Evolutionary conservation across 2,113 vertebrate genomes (phyloP).

Genomic region (Hippolais icterina): DNA sequence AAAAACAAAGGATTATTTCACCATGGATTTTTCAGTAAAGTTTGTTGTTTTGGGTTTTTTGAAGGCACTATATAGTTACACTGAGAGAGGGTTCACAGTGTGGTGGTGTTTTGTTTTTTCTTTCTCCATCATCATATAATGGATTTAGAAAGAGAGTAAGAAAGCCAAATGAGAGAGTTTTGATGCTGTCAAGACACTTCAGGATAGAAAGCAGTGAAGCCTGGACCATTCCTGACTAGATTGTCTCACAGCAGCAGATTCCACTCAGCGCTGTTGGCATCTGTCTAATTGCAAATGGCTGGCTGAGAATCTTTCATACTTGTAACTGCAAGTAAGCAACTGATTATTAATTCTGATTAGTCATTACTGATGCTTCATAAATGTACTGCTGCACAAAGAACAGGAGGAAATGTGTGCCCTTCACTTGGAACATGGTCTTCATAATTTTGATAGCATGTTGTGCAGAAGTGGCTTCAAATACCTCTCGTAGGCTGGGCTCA

Average conservation of each 20-base stretch:
- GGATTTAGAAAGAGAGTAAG: neutral
- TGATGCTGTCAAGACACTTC: neutral
- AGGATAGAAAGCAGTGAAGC: neutral
- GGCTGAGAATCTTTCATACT: neutral
- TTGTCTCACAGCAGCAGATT: neutral
- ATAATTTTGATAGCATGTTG: conserved; percentile 68
- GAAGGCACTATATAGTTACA: neutral
- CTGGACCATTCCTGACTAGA: neutral
- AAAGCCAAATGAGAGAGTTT: neutral
- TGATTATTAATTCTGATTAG: conserved; percentile 47
- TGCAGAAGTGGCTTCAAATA: conserved; percentile 77
- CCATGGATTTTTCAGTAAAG: neutral
- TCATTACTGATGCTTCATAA: conserved; percentile 23
- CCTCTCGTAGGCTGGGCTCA: conserved; percentile 71
- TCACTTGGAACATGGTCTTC: neutral
- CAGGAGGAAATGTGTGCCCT: neutral
- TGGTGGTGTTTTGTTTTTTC: neutral
- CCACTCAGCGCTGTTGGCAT: neutral
- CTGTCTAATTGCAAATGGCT: conserved; percentile 13
- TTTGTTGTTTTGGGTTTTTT: neutral
- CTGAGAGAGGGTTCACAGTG: neutral
- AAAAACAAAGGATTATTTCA: neutral
- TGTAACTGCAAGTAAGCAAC: neutral
- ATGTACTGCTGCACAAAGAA: neutral
- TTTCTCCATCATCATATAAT: neutral